These are phyloP conservation scores for Nesospiza acunhae DNA, from an alignment of 2,113 vertebrate genomes.

Conservation along the genomic window DNA sequence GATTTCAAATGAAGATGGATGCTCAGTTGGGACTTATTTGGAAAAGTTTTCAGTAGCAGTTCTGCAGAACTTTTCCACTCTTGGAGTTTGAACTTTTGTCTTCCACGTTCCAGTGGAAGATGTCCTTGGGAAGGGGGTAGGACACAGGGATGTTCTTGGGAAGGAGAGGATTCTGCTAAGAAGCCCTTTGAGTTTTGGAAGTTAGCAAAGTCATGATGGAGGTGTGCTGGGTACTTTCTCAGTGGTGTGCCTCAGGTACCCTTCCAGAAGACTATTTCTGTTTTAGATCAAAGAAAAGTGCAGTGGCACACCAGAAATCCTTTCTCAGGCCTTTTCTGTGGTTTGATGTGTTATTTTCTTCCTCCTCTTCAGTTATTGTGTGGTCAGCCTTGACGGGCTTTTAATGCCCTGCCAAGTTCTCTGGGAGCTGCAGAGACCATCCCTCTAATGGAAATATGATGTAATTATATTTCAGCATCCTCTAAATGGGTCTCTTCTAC, in stretches of 20 bases:
- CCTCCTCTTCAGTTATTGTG: background rate
- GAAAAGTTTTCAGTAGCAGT: background rate
- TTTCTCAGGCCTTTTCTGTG: background rate
- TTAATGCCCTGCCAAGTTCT: constrained; percentile 29
- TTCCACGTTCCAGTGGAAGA: background rate
- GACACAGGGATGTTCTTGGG: no score
- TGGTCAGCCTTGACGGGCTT: constrained; percentile 25
- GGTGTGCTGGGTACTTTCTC: background rate
- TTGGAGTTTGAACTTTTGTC: background rate
- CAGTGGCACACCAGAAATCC: background rate
- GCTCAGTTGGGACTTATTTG: background rate
- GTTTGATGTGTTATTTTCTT: background rate
- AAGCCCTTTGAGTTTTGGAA: accelerated
- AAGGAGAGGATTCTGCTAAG: background rate
- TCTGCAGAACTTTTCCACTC: background rate
- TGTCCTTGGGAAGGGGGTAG: background rate
- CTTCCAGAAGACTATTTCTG: background rate
- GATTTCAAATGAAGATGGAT: background rate
- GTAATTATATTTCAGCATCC: constrained; percentile 34
- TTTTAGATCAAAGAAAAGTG: constrained; percentile 9
- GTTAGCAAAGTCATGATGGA: background rate
- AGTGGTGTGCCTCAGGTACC: background rate
- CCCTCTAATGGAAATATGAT: constrained; percentile 44
- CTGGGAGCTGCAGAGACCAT: background rate
- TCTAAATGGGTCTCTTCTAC: background rate